phyloP scores from a whole-genome alignment of 1,140 invertebrate genomes.

The Chionoecetes opilio region DNA sequence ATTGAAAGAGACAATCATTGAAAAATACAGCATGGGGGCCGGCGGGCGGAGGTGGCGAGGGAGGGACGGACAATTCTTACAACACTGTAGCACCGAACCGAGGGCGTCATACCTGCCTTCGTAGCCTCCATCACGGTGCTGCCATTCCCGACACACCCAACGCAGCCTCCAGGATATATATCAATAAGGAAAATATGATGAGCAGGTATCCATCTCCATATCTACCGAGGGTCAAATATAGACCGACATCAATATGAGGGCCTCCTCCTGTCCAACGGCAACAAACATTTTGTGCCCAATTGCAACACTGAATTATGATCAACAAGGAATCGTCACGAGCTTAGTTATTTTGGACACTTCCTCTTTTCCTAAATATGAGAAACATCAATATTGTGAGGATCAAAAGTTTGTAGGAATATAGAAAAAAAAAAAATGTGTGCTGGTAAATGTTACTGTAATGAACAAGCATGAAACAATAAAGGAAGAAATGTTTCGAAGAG shows the following conservation, averaged over 20 bases:
- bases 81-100: neutral
- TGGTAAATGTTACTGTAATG: too few relatives aligned
- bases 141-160: neutral
- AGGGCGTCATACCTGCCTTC: neutral
- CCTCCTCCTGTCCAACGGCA: neutral
- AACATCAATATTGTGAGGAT: too few relatives aligned
- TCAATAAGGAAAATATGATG: neutral
- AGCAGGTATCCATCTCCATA: neutral
- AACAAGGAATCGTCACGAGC: too few relatives aligned
- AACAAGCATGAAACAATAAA: too few relatives aligned
- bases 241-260: neutral
- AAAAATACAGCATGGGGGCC: neutral
- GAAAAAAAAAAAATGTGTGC: too few relatives aligned
- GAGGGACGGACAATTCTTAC: neutral
- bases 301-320: neutral
- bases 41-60: neutral
- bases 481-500: too few relatives aligned
- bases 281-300: neutral
- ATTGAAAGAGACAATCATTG: conserved; percentile 7
- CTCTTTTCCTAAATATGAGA: too few relatives aligned
- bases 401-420: too few relatives aligned
- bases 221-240: neutral
- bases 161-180: neutral
- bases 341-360: too few relatives aligned
- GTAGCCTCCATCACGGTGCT: neutral